Base-by-base conservation (phyloP, 2,888 invertebrate genomes). In the Herminia tarsipennalis region DNA sequence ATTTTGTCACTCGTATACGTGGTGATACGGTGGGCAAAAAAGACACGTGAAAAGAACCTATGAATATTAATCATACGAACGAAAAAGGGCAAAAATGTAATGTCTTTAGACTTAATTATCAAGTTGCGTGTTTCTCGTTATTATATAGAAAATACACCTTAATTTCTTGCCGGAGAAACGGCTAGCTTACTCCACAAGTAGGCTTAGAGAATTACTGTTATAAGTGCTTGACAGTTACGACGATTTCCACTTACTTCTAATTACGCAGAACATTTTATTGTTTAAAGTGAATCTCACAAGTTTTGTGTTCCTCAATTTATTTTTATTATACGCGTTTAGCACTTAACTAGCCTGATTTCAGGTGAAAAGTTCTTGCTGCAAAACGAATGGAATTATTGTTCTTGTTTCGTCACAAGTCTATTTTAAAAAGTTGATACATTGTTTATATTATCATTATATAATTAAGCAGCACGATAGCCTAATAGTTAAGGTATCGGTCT, bases 41-140 rank as follows among this genome's bases (percentile, higher is more conserved):
- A 60, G 48, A 53, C 35, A 53, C 47, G 50, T 50, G 51, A 53
- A 42, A 60, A 56, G 53, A 60, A 48, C 47, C 56, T 53, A 60
- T 63, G 61, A 53, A 63, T 65, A 60, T 60, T 60, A 56, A 61
- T 56, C 34, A 51, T 42, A 48, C 42, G 65, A 41, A 38, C 38
- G 32, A 51, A 53, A 34, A 56, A 38, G 57, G 53, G 50, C 32
- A 56, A 60, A 57, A 56, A 50, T 38, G 40, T 50, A 30, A 51
- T 43, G 30, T 43, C 44, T 51, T 44, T 46, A 60, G 36, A 43
- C 28, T 35, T 53, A 64, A 64, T 66, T 62, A 56, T 58, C 36
- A 43, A 54, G 51, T 59, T 47, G 63, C 66, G 59, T 66, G 59
- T 29, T 55, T 46, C 30, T 47, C 18, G 44, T 28, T 43, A 43